Evolutionary conservation across 2,888 invertebrate species (phyloP), one percentile per base, ranked within the genome.

Genomic region (Stenotaenia linearis): DNA sequence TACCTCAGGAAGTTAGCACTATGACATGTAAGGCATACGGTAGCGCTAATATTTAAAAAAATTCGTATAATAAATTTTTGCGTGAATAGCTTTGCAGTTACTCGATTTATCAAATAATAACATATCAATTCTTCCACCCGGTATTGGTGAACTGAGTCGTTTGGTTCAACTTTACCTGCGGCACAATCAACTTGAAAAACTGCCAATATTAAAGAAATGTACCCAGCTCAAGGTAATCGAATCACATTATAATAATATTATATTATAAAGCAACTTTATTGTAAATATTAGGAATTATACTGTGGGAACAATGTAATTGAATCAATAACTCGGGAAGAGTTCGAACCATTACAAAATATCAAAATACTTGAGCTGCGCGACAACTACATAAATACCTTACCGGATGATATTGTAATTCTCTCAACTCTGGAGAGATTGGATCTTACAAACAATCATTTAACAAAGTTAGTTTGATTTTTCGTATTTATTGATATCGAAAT

Each of bases 301-400:
- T 88, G 95, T 83, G 92, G 94, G 78, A 93, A 94, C 86, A 96
- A 96, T 88, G 90, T 88, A 83, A 91, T 96, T 28, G 83, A 93
- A 92, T 90, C 90, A 86, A 88, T 96, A 78, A 90, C 92, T 9
- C 88, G 89, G 80, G 91, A 91, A 56, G 84, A 84, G 78, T 80
- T 86, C 40, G 82, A 84, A 50, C 83, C 84, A 45, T 81, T 86
- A 56, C 80, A 81, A 2, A 80, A 82, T 10, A 81, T 86, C 18
- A 83, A 83, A 25, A 83, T 85, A 21, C 69, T 79, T 35, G 79
- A 80, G 75, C 23, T 80, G 15, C 76, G 81, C 75, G 80, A 81
- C 79, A 80, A 78, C 80, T 45, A 76, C 28, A 30, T 82, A 1
- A 0, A 18, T 10, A 15, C 75, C 4, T 15, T 81, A 28, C 96